A percentile compares a stretch with the other conserved stretches of the same genome.
These are phyloP conservation scores for Coptotermes formosanus DNA, from an alignment of 1,140 invertebrate genomes.

Conservation along the genomic window DNA sequence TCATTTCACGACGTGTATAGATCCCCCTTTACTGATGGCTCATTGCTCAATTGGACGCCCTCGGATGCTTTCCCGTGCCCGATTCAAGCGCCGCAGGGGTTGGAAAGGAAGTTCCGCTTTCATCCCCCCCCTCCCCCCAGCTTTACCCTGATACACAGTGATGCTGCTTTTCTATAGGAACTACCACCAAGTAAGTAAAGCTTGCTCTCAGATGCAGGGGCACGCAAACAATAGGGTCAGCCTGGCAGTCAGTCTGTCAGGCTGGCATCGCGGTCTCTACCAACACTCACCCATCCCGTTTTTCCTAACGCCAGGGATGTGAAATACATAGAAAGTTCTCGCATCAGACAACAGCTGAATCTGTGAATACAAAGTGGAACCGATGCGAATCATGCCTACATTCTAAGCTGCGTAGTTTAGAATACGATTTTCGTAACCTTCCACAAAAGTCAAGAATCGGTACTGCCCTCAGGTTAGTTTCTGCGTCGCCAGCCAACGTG, in stretches of 20 bases:
- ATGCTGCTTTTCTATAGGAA: background rate
- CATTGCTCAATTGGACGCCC: slow-evolving; percentile 16
- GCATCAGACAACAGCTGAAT: background rate
- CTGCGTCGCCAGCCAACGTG: too few species aligned
- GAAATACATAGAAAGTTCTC: background rate
- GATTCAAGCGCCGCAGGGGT: slow-evolving; percentile 8
- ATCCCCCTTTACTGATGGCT: slow-evolving; percentile 7
- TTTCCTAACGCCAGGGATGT: background rate
- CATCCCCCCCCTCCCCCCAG: background rate
- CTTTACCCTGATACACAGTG: background rate
- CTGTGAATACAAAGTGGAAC: background rate
- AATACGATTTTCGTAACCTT: too few species aligned
- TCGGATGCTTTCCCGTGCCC: background rate
- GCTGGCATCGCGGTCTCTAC: background rate
- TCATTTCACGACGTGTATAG: slow-evolving; percentile 10
- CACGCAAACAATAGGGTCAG: slow-evolving; percentile 13
- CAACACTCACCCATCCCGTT: background rate
- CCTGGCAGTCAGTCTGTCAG: background rate
- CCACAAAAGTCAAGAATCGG: too few species aligned
- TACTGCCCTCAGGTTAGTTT: too few species aligned
- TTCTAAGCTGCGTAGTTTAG: too few species aligned
- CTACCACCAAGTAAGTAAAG: slow-evolving; percentile 15
- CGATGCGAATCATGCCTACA: too few species aligned
- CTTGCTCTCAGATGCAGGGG: background rate
- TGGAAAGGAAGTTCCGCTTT: slow-evolving; percentile 14